Evolutionary conservation across 37 sponge, comb jelly and placozoan genomes (phyloP).

Genomic region (Diacarnus erythraeanus): DNA sequence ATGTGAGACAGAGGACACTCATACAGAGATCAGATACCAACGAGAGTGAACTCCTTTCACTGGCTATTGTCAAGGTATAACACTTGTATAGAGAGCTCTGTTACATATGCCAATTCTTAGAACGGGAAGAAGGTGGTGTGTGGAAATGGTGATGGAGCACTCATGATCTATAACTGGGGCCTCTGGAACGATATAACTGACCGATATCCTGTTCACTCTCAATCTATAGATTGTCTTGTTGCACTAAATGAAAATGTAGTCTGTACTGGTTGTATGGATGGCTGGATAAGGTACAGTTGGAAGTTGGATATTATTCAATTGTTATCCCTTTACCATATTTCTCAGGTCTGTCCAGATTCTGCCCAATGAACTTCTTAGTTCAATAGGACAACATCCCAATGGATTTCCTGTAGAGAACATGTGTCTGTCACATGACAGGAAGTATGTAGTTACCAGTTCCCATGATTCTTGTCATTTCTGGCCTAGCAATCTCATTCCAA

Average conservation of each 20-base stretch:
- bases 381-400: slow-evolving; percentile 41
- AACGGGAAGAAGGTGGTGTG: slow-evolving; percentile 83
- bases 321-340: neutral
- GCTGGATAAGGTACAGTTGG: slow-evolving; percentile 72
- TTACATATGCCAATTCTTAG: slow-evolving; percentile 7
- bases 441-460: slow-evolving; percentile 53
- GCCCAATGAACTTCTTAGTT: slow-evolving; percentile 46
- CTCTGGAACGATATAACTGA: slow-evolving; percentile 93
- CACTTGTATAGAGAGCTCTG: neutral
- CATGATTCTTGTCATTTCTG: slow-evolving; percentile 66
- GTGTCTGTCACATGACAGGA: slow-evolving; percentile 47
- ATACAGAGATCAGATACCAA: slow-evolving; percentile 71
- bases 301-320: neutral
- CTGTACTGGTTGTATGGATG: slow-evolving; percentile 89
- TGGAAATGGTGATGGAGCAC: slow-evolving; percentile 88
- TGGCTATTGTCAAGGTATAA: slow-evolving; percentile 74
- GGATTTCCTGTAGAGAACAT: slow-evolving; percentile 59
- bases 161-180: slow-evolving; percentile 84
- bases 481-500: slow-evolving; percentile 40
- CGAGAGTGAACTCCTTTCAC: slow-evolving; percentile 88
- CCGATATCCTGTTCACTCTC: slow-evolving; percentile 64
- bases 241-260: slow-evolving; percentile 60
- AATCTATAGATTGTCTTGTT: slow-evolving; percentile 69
- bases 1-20: slow-evolving; percentile 69
- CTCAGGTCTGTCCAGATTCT: slow-evolving; percentile 70